phyloP scores from a whole-genome alignment of 2,113 vertebrate genomes.

The human region DNA sequence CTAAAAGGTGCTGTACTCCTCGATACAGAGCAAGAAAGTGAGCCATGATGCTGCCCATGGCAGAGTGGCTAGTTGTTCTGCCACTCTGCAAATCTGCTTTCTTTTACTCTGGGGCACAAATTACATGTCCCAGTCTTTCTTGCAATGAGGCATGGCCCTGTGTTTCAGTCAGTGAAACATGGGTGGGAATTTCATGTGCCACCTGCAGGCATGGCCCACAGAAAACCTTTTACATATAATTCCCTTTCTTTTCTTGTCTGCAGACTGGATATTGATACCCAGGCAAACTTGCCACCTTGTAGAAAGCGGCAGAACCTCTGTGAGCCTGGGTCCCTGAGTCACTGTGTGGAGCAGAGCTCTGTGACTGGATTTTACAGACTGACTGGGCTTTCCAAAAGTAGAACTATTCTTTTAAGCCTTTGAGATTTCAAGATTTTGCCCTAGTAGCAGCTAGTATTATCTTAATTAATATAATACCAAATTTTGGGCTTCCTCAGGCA shows the following conservation, averaged over 20 bases:
- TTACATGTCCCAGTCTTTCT: not conserved
- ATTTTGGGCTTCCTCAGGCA: not conserved
- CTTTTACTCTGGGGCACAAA: not conserved
- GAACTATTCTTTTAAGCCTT: not conserved
- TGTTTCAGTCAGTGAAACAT: not conserved
- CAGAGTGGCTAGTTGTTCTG: not conserved
- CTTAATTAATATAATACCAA: not conserved
- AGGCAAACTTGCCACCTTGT: not conserved
- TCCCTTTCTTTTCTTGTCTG: not conserved
- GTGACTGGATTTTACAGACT: not conserved
- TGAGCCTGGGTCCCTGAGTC: not conserved
- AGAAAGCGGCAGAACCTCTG: not conserved
- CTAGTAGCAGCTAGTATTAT: not conserved
- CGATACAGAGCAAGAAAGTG: fast-evolving
- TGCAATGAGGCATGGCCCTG: not conserved
- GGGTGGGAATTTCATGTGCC: not conserved
- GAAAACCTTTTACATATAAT: not conserved
- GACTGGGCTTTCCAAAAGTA: not conserved
- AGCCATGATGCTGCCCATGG: not conserved
- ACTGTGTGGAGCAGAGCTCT: not conserved
- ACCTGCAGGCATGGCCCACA: not conserved
- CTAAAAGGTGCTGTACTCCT: not conserved
- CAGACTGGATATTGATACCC: not conserved
- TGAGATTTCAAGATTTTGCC: not conserved
- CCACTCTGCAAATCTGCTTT: not conserved